Evolutionary conservation across 1,140 invertebrate species (phyloP), one percentile per base, ranked within the genome.

Genomic region (Drosophila kepulauana): DNA sequence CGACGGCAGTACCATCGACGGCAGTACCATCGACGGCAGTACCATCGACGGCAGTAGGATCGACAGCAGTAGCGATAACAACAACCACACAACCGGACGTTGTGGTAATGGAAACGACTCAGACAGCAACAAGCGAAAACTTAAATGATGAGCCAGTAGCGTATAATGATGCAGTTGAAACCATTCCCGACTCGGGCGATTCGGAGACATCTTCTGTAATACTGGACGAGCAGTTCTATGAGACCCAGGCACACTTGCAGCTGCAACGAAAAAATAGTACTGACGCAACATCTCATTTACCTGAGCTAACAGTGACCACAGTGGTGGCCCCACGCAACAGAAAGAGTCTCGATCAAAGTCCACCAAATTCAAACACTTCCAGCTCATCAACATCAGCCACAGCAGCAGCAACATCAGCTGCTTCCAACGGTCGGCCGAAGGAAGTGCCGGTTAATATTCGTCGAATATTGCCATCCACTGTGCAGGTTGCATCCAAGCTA

Each of bases 381-480:
- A 52, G 28, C 8, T 3, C n/a, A 20, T 51, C 33, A 15, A 16
- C 25, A 45, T n/a, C n/a, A 16, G 11, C 11, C 20, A 3, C 13
- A 58, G 75, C 5, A 62, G 48, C 5, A 25, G 5, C 45, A 25
- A 16, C 5, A 54, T 46, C 16, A 20, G 4, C 52, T 6, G 1
- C 20, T 5, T 16, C 6, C 15, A 75, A 69, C 7, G 41, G 58
- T 10, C 35, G 41, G 1, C 1, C 11, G 5, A 52, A 46, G 5
- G 75, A 86, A 0, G 28, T 68, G 41, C 51, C 77, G 0, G 11
- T 43, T 5, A 67, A 61, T 1, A n/a, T 74, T 2, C 73, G 77
- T 0, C 65, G 76, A 1, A 48, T 65, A 0, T 16, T 89, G 16
- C 72, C 45, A 8, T 30, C 48, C 7, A 35, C 64, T 2, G 5